Base-by-base conservation (phyloP, 2,888 invertebrate species). In the Pantelozetes paolii region DNA sequence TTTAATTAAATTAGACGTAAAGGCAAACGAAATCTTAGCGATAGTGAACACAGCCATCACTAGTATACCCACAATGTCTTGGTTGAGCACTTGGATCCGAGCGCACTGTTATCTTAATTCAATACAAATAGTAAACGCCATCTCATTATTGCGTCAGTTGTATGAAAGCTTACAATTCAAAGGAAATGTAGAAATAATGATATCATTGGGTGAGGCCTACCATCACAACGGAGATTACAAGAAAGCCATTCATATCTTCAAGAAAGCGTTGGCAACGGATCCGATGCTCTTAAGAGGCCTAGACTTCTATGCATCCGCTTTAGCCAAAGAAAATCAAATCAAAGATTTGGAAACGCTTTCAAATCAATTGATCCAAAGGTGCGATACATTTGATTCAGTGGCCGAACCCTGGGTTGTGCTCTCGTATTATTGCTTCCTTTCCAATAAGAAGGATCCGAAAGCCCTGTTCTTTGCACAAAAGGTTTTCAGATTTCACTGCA, bases 391-490 rank as follows among this genome's bases (percentile, higher is more conserved):
- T 73, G 86, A 88, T 78, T 85, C 84, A 72, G 84, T 85, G 1
- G 85, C 88, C 3, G 89, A 90, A 79, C 87, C 89, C 74, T 92
- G 91, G 88, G 87, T 90, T 72, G 88, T 89, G 0, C 85, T 90
- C 81, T 90, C 90, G 1, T 90, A 90, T 82, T 86, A 86, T 71
- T 86, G 88, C 77, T 87, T 87, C 79, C 84, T 86, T 0, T 84
- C 84, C 40, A 86, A 87, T 76, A 88, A 89, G 36, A 71, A 48
- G 23, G 48, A 71, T 20, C 26, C 36, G 6, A 71, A 50, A 54
- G 71, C 50, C 30, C 54, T 45, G 9, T 54, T 54, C 23, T 54
- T 54, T 20, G 54, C 54, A 23, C 54, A 54, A 26, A 54, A 54
- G 13, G 54, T 54, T n/a, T n/a, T n/a, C n/a, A n/a, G n/a, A n/a